Conservation (phyloP, 1,140 invertebrate genomes). For the Bombus ignitus region DNA sequence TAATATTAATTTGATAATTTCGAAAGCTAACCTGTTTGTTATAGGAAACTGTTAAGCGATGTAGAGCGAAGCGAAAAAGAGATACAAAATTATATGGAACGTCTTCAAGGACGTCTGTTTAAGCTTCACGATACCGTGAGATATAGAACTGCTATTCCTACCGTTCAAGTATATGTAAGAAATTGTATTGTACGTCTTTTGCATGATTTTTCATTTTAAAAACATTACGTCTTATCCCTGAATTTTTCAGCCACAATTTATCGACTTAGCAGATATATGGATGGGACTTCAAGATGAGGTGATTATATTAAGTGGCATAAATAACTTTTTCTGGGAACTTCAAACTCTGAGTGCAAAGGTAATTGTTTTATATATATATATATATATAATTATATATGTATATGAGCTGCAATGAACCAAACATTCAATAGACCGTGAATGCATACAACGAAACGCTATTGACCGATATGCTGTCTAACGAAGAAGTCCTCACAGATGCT, state of each 20-base stretch:
- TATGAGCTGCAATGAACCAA: too few species aligned
- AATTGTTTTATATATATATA: slow-evolving; percentile 45
- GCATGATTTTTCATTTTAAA: background rate
- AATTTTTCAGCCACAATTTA: slow-evolving; percentile 84
- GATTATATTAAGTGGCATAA: slow-evolving; percentile 84
- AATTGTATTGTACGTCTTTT: background rate
- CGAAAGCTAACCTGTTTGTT: background rate
- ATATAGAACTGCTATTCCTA: slow-evolving; percentile 85
- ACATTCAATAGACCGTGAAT: slow-evolving; percentile 60
- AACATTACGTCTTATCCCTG: background rate
- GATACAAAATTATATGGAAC: slow-evolving; percentile 78
- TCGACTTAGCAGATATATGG: slow-evolving; percentile 85
- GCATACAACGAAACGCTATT: slow-evolving; percentile 74
- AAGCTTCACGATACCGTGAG: slow-evolving; percentile 84
- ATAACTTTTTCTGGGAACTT: slow-evolving; percentile 83
- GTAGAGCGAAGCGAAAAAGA: slow-evolving; percentile 82
- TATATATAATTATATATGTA: background rate
- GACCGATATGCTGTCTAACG: slow-evolving; percentile 64
- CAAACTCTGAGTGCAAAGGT: slow-evolving; percentile 81
- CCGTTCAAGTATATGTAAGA: slow-evolving; percentile 86
- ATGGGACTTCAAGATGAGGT: slow-evolving; percentile 85
- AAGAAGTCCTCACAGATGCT: slow-evolving; percentile 79
- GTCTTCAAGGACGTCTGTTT: slow-evolving; percentile 79
- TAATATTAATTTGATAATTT: background rate
- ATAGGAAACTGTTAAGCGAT: slow-evolving; percentile 84